Evolutionary conservation across 1,140 invertebrate species (phyloP).

Genomic region (Colletes latitarsis): DNA sequence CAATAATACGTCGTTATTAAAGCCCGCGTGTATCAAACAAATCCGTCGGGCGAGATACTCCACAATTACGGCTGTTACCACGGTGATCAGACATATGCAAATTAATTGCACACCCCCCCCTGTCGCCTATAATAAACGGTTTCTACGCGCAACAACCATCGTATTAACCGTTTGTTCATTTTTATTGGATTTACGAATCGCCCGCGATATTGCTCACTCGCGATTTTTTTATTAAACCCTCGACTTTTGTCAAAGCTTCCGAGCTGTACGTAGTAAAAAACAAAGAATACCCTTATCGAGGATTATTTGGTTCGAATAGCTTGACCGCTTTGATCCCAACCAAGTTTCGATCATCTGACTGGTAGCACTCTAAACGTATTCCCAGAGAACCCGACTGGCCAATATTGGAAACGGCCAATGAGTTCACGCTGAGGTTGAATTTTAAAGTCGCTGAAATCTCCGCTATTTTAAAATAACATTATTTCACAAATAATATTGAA

Average conservation of each 20-base stretch:
- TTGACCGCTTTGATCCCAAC: neutral
- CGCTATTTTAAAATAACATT: too few relatives aligned
- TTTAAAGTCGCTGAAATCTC: neutral
- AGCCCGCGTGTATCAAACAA: conserved; percentile 68
- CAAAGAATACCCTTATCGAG: neutral
- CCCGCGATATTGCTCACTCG: too few relatives aligned
- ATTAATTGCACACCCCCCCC: conserved; percentile 58
- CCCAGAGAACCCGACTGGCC: conserved; percentile 28
- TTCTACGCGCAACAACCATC: conserved; percentile 7
- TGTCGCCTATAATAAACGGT: conserved; percentile 24
- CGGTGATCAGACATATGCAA: conserved; percentile 64
- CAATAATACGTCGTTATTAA: conserved; percentile 76
- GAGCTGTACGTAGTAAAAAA: neutral
- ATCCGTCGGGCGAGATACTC: conserved; percentile 59
- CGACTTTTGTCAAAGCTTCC: neutral
- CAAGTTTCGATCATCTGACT: conserved; percentile 22
- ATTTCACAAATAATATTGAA: neutral
- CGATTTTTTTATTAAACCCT: too few relatives aligned
- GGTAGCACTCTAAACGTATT: conserved; percentile 23
- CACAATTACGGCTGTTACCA: conserved; percentile 69
- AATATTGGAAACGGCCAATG: conserved; percentile 6
- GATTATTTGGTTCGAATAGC: conserved; percentile 20
- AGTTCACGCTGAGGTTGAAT: neutral
- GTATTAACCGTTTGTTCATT: neutral
- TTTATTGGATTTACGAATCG: too few relatives aligned